phyloP scores from a whole-genome alignment of 2,888 invertebrate genomes.

The Stenchaetothrips biformis region DNA sequence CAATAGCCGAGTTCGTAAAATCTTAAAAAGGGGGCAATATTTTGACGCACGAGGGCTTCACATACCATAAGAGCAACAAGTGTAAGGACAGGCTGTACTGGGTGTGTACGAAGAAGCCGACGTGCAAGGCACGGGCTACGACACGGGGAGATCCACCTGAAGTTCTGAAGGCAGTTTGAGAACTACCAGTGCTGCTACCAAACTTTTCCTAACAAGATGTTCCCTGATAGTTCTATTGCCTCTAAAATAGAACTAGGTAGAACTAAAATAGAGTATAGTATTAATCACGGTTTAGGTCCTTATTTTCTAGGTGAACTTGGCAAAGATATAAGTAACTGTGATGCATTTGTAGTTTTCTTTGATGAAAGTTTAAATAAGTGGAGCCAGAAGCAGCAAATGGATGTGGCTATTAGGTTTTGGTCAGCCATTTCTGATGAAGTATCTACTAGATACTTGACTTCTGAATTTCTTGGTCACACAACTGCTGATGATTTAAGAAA shows the following conservation, averaged over 20 bases:
- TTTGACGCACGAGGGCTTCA: no score
- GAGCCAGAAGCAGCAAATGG: constrained; percentile 32
- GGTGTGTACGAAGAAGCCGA: no score
- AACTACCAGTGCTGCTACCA: constrained; percentile 30
- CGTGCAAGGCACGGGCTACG: no score
- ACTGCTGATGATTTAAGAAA: constrained; percentile 27
- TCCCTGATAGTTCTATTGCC: neutral
- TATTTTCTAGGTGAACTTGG: constrained; percentile 25
- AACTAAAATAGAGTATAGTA: constrained; percentile 22
- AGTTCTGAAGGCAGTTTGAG: no score
- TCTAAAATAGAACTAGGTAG: neutral
- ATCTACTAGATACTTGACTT: constrained; percentile 29
- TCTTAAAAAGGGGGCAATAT: no score
- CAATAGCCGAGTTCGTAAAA: no score
- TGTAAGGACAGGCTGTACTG: no score
- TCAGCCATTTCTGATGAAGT: constrained; percentile 27
- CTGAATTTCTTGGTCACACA: constrained; percentile 29
- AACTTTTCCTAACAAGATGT: constrained; percentile 25
- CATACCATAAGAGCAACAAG: no score
- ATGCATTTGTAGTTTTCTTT: constrained; percentile 28
- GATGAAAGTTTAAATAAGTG: constrained; percentile 31
- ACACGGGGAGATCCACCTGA: no score
- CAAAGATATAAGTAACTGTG: constrained; percentile 3
- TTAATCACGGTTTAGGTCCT: constrained; percentile 29
- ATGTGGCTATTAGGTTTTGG: constrained; percentile 32